Evolutionary conservation across 2,113 vertebrate genomes (phyloP).

Genomic region (Stigmatopora nigra): DNA sequence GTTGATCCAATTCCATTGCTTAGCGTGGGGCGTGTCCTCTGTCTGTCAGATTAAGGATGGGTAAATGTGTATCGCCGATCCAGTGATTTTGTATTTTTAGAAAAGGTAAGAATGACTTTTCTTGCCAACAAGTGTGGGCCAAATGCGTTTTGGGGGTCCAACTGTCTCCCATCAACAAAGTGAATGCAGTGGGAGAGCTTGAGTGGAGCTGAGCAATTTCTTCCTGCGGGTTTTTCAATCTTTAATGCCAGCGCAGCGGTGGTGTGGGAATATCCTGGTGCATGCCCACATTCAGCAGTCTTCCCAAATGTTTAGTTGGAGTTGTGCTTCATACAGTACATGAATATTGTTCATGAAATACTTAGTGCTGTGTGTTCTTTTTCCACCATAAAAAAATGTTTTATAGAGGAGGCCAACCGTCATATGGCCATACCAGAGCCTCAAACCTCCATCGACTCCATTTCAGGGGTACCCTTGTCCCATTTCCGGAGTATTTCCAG

Average conservation of each 20-base stretch:
- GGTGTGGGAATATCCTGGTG: background rate
- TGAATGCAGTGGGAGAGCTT: background rate
- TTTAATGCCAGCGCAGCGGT: constrained; percentile 2
- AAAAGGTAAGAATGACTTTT: constrained; percentile 14
- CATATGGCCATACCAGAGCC: no score
- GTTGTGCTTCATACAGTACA: background rate
- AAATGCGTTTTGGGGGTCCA: background rate
- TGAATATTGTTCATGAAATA: constrained; percentile 4
- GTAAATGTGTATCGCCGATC: background rate
- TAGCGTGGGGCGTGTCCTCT: constrained; percentile 47
- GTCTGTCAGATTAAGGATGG: constrained; percentile 49
- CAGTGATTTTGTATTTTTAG: no score
- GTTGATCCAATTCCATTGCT: constrained; percentile 56
- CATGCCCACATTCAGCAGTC: background rate
- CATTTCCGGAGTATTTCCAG: no score
- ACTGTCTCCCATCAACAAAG: constrained; percentile 9
- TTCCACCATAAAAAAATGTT: background rate
- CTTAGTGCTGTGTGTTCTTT: background rate
- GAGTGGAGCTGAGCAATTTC: background rate
- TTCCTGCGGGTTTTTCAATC: background rate
- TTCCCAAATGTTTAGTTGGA: background rate
- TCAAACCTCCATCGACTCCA: no score
- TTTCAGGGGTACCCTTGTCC: no score
- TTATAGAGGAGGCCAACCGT: background rate
- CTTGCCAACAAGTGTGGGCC: constrained; percentile 33